Conservation (phyloP, 2,797 vertebrate genomes). For the Silurus aristotelis region DNA sequence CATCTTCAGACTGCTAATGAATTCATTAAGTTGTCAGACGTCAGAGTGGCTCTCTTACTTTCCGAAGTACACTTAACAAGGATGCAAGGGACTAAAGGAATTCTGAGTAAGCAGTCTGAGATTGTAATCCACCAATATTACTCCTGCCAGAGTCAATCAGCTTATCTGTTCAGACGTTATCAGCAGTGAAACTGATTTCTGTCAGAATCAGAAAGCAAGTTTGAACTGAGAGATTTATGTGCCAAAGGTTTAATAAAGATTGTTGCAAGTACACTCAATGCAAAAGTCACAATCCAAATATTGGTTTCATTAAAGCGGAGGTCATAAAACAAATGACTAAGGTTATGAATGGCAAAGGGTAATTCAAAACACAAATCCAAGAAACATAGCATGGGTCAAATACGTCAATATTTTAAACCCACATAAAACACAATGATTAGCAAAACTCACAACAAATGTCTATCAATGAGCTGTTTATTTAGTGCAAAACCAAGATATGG, state of each 20-base stretch:
- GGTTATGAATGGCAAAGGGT: not conserved
- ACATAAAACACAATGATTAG: not conserved
- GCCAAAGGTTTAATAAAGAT: not conserved
- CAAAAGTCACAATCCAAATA: not conserved
- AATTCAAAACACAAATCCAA: not conserved
- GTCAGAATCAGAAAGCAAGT: constrained; percentile 2
- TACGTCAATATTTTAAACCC: not conserved
- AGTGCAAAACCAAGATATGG: not conserved
- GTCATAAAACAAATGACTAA: not conserved
- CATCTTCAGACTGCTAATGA: constrained; percentile 44
- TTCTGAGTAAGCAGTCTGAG: constrained; percentile 33
- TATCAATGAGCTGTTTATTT: not conserved
- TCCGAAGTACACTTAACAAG: constrained; percentile 21
- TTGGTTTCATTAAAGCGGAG: not conserved
- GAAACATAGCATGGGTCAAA: not conserved
- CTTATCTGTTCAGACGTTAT: not conserved
- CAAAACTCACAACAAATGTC: not conserved
- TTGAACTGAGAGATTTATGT: not conserved
- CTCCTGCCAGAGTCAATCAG: constrained; percentile 27
- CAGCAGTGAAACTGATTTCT: constrained; percentile 25
- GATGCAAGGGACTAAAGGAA: constrained; percentile 33
- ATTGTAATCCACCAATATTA: constrained; percentile 27
- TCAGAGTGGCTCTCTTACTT: constrained; percentile 36
- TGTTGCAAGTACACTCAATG: not conserved
- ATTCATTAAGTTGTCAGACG: constrained; percentile 46